Evolutionary conservation across 2,113 vertebrate species (phyloP).

Genomic region (Lanius ludovicianus): DNA sequence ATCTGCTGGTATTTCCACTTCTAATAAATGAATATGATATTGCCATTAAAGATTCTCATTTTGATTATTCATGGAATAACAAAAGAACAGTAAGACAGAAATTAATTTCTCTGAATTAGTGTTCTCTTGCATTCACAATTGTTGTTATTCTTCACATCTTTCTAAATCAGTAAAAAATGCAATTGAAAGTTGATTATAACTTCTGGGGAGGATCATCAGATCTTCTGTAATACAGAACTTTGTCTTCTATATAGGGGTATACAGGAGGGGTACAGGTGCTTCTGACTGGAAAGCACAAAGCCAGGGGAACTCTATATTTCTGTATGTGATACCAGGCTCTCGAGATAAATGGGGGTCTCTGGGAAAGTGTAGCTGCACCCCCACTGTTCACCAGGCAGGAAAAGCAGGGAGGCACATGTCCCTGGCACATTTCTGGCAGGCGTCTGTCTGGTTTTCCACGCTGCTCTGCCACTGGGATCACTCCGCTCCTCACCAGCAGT

Average conservation of each 20-base stretch:
- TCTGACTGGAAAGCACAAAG: background rate
- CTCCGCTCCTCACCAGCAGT: background rate
- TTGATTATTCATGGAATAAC: constrained; percentile 6
- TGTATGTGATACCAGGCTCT: background rate
- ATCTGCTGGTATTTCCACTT: background rate
- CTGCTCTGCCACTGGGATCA: background rate
- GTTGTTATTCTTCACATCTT: background rate
- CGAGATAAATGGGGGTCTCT: fast-evolving
- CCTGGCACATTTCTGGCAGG: background rate
- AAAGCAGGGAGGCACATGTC: background rate
- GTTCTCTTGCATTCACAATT: background rate
- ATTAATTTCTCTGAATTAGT: background rate
- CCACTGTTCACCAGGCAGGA: background rate
- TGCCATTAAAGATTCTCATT: background rate
- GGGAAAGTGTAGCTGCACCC: background rate
- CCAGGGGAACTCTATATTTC: background rate
- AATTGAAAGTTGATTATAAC: background rate
- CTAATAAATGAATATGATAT: background rate
- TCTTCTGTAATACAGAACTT: background rate
- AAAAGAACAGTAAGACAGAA: background rate
- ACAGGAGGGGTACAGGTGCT: background rate
- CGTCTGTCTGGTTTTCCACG: fast-evolving
- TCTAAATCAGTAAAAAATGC: background rate
- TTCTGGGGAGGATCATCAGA: background rate
- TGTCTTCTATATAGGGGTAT: background rate